Evolutionary conservation across 2,888 invertebrate species (phyloP).

Genomic region (Oconnorella tubifera): DNA sequence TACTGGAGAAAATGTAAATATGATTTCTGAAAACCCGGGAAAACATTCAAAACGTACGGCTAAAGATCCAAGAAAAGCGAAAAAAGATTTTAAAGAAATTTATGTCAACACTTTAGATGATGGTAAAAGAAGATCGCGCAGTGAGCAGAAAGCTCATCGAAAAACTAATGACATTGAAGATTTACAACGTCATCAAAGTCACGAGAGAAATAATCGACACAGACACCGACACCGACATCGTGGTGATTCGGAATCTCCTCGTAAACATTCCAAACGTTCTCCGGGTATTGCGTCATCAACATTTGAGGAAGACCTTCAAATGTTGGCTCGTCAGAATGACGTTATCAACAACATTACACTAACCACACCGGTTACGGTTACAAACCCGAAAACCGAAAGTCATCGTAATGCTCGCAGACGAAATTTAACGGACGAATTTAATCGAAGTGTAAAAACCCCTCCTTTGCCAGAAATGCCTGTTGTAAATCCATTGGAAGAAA

Average conservation of each 20-base stretch:
- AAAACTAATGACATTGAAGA: background rate
- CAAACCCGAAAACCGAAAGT: too few species aligned
- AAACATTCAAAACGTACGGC: too few species aligned
- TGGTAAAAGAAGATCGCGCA: background rate
- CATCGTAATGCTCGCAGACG: too few species aligned
- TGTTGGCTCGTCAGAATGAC: conserved; percentile 10
- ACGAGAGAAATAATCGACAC: background rate
- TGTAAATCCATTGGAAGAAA: too few species aligned
- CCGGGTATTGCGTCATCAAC: conserved; percentile 1
- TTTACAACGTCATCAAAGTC: background rate
- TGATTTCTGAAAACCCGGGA: background rate
- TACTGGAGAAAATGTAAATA: background rate
- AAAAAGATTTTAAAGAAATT: too few species aligned
- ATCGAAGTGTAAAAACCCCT: too few species aligned
- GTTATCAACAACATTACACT: background rate
- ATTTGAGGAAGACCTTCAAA: conserved; percentile 14
- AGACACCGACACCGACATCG: background rate
- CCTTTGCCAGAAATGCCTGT: too few species aligned
- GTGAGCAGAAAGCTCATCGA: background rate
- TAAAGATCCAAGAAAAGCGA: too few species aligned
- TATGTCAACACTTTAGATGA: too few species aligned
- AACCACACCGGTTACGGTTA: too few species aligned
- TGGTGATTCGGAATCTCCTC: background rate
- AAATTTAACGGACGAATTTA: too few species aligned
- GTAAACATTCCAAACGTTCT: background rate